Evolutionary conservation across 2,797 vertebrate species (phyloP).

Genomic region (Cetoscarus ocellatus): DNA sequence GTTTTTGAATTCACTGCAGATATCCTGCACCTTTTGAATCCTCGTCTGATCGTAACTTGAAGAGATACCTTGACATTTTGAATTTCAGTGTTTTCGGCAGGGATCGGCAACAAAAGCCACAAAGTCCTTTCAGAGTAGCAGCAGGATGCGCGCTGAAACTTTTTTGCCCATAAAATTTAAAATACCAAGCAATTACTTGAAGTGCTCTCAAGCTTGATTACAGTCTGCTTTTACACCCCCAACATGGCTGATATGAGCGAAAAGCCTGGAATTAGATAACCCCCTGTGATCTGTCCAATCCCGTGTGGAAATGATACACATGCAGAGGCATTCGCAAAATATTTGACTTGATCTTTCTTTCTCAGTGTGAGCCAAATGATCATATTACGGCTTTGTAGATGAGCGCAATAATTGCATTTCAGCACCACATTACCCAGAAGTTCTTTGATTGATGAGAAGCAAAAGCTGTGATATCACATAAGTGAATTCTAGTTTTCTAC

Average conservation of each 20-base stretch:
- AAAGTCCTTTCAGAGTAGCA: constrained; percentile 22
- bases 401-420: neutral
- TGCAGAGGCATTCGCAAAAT: constrained; percentile 2
- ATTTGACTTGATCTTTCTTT: neutral
- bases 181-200: constrained; percentile 34
- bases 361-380: neutral
- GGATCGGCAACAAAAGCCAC: constrained; percentile 36
- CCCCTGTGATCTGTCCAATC: constrained; percentile 8
- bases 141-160: constrained; percentile 27
- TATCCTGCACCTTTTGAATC: constrained; percentile 15
- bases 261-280: constrained; percentile 23
- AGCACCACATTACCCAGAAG: neutral
- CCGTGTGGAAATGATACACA: constrained; percentile 5
- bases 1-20: constrained; percentile 5
- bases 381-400: neutral
- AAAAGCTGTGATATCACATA: neutral
- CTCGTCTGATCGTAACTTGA: constrained; percentile 27
- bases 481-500: neutral
- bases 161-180: constrained; percentile 3
- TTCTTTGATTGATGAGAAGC: constrained; percentile 5
- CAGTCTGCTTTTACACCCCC: constrained; percentile 18
- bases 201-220: constrained; percentile 46
- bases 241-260: constrained; percentile 7
- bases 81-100: constrained; percentile 23
- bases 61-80: constrained; percentile 37